Evolutionary conservation across 2,888 invertebrate genomes (phyloP).

Genomic region (Criorhina ranunculi): DNA sequence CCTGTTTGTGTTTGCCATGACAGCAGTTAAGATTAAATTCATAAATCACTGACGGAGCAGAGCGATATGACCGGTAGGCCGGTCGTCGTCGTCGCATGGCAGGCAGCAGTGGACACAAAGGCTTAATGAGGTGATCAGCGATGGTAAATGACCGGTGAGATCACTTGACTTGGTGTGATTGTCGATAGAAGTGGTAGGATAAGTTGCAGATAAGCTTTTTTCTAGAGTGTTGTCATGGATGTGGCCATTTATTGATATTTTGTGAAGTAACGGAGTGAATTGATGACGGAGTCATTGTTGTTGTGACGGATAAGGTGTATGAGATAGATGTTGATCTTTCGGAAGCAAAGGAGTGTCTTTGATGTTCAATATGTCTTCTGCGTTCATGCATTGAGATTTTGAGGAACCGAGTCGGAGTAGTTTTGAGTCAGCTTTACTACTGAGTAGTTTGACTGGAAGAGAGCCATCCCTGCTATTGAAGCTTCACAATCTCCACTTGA

Average conservation of each 20-base stretch:
- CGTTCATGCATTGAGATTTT: no score
- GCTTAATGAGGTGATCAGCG: conserved; percentile 64
- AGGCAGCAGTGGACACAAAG: conserved; percentile 36
- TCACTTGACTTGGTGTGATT: conserved; percentile 30
- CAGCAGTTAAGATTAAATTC: conserved; percentile 62
- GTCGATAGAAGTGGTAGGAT: conserved; percentile 12
- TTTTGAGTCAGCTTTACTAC: no score
- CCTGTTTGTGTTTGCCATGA: conserved; percentile 49
- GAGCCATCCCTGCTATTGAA: no score
- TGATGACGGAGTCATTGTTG: neutral
- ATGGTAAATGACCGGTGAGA: conserved; percentile 57
- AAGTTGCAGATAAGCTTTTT: conserved; percentile 11
- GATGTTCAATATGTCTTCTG: no score
- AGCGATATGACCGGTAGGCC: conserved; percentile 6
- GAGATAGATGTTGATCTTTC: neutral
- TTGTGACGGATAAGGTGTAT: neutral
- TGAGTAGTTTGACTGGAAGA: no score
- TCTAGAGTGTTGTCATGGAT: neutral
- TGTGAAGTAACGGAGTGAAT: neutral
- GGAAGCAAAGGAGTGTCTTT: neutral
- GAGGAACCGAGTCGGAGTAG: no score
- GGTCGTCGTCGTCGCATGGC: conserved; percentile 20
- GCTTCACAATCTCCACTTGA: no score
- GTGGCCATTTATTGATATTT: neutral
- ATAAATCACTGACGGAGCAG: conserved; percentile 57